Evolutionary conservation across 2,113 vertebrate genomes (phyloP).

Genomic region (Heptranchias perlo): DNA sequence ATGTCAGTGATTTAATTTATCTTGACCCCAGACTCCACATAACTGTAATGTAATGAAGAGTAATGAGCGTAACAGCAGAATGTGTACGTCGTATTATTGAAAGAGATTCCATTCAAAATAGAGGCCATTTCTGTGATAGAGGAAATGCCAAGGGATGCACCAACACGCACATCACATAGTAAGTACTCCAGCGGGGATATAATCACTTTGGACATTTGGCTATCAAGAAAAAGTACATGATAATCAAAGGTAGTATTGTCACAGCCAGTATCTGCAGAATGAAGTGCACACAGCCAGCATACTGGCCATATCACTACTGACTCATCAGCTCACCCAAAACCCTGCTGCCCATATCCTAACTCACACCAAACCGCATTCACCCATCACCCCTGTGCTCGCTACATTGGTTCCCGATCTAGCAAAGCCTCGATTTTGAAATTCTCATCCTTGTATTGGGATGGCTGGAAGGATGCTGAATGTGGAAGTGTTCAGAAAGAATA

Average conservation of each 20-base stretch:
- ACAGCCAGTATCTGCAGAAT: background rate
- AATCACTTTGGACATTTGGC: background rate
- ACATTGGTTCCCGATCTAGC: too few relatives aligned
- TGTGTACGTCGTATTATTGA: background rate
- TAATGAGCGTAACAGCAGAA: slow-evolving; percentile 29
- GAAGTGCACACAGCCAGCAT: background rate
- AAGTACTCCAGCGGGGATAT: too few relatives aligned
- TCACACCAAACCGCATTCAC: too few relatives aligned
- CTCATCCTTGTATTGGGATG: too few relatives aligned
- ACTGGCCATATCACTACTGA: background rate
- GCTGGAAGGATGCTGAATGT: too few relatives aligned
- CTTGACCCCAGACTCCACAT: slow-evolving; percentile 42
- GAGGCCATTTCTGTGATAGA: background rate
- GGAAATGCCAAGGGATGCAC: background rate
- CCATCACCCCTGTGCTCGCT: too few relatives aligned
- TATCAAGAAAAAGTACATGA: background rate
- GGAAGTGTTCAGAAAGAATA: background rate
- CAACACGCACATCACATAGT: too few relatives aligned
- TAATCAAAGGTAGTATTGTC: background rate
- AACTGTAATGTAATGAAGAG: slow-evolving; percentile 42
- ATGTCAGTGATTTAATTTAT: slow-evolving; percentile 42
- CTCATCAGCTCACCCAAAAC: too few relatives aligned
- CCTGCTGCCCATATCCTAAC: too few relatives aligned
- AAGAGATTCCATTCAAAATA: background rate
- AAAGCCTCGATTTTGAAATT: too few relatives aligned